These are phyloP conservation scores for Chroicocephalus ridibundus DNA, from an alignment of 2,113 vertebrate genomes.

Conservation along the genomic window DNA sequence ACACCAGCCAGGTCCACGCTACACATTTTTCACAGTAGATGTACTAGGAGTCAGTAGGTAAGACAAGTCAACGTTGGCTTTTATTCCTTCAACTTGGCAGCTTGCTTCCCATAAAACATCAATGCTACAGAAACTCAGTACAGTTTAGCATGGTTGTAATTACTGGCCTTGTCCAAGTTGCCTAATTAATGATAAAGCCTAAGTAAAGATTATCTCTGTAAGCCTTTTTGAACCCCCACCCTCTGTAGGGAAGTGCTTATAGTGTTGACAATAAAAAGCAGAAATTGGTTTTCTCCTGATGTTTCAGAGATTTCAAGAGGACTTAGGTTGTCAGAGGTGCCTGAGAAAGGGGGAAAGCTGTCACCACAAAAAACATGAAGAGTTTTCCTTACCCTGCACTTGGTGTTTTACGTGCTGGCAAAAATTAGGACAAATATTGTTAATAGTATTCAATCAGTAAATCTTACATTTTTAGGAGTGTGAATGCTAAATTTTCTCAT, in stretches of 20 bases:
- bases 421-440: not conserved
- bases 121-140: not conserved
- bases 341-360: not conserved
- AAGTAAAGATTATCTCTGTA: not conserved
- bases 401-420: not conserved
- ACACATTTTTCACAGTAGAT: not conserved
- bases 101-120: fast-evolving
- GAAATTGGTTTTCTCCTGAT: not conserved
- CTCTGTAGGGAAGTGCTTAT: not conserved
- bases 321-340: not conserved
- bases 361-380: not conserved
- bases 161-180: not conserved
- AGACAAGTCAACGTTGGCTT: not conserved
- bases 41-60: not conserved
- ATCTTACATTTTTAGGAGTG: not conserved
- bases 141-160: not conserved
- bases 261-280: not conserved
- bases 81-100: not conserved
- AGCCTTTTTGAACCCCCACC: not conserved
- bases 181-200: not conserved
- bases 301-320: not conserved
- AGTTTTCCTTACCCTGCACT: fast-evolving
- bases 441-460: not conserved
- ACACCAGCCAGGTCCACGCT: fast-evolving
- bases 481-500: not conserved